Percentiles rank a stretch among this genome's conserved stretches.
Conservation (phyloP, 2,888 invertebrate species). For the Eupsilia transversa region DNA sequence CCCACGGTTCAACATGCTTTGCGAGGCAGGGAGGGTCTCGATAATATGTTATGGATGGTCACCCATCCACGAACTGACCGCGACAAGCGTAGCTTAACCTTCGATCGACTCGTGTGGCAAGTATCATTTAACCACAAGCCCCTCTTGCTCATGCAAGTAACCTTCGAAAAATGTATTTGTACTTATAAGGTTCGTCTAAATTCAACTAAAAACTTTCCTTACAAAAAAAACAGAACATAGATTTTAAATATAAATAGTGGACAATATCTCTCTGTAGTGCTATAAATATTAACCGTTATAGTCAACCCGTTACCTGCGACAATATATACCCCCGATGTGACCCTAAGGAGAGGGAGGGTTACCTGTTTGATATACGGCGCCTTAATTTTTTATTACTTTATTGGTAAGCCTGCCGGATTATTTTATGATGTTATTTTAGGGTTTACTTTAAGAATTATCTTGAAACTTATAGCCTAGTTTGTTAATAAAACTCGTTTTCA, state of each 20-base stretch:
- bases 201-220: neutral
- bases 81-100: too few relatives aligned
- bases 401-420: constrained; percentile 31
- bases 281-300: constrained; percentile 54
- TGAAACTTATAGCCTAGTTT: neutral
- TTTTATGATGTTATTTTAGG: constrained; percentile 38
- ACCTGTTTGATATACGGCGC: constrained; percentile 45
- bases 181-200: neutral
- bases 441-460: constrained; percentile 20
- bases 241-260: constrained; percentile 29
- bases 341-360: constrained; percentile 57
- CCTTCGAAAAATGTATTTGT: neutral
- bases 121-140: too few relatives aligned
- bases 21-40: neutral
- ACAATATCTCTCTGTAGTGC: constrained; percentile 34
- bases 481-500: constrained; percentile 9
- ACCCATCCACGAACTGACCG: too few relatives aligned
- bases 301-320: constrained; percentile 49
- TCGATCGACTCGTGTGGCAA: too few relatives aligned
- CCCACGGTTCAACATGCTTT: neutral
- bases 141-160: too few relatives aligned
- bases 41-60: too few relatives aligned
- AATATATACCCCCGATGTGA: constrained; percentile 50
- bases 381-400: constrained; percentile 60
- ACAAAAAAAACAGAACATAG: neutral